Percentiles rank a stretch among this genome's conserved stretches.
phyloP scores from a whole-genome alignment of 2,797 vertebrate species.

The Dermochelys coriacea region DNA sequence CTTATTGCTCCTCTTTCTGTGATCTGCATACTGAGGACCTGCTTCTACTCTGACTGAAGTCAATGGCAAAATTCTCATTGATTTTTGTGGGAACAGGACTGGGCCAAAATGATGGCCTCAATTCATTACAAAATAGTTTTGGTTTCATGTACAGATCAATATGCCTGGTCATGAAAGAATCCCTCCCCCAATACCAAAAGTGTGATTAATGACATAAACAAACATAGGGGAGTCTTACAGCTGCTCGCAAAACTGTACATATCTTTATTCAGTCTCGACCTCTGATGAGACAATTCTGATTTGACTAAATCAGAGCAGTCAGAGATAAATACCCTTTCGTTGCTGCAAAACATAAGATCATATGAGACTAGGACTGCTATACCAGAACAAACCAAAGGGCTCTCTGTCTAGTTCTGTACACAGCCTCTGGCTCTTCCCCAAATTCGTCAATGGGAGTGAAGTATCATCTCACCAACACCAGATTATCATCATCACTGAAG shows the following conservation, averaged over 20 bases:
- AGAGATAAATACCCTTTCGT: slow-evolving; percentile 47
- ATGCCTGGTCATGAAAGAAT: neutral
- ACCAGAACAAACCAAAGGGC: neutral
- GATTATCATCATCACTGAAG: neutral
- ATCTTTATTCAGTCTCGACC: slow-evolving; percentile 16
- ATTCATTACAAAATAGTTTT: neutral
- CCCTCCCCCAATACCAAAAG: neutral
- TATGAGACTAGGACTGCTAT: slow-evolving; percentile 32
- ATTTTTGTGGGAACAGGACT: neutral
- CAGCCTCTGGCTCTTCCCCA: slow-evolving; percentile 25
- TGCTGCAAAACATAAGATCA: neutral
- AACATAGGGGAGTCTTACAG: neutral
- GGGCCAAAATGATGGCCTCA: neutral
- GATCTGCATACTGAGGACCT: neutral
- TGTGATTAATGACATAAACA: neutral
- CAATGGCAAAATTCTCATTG: neutral
- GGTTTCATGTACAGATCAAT: neutral
- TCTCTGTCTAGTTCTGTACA: slow-evolving; percentile 13
- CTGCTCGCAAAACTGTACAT: neutral
- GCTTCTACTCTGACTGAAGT: neutral
- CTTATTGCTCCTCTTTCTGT: neutral
- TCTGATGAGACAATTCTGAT: slow-evolving; percentile 17
- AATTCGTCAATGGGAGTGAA: neutral
- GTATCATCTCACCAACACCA: neutral
- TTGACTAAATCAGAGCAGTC: slow-evolving; percentile 52